Conservation (phyloP, 2,797 vertebrate genomes). For the Cossypha polioptera region DNA sequence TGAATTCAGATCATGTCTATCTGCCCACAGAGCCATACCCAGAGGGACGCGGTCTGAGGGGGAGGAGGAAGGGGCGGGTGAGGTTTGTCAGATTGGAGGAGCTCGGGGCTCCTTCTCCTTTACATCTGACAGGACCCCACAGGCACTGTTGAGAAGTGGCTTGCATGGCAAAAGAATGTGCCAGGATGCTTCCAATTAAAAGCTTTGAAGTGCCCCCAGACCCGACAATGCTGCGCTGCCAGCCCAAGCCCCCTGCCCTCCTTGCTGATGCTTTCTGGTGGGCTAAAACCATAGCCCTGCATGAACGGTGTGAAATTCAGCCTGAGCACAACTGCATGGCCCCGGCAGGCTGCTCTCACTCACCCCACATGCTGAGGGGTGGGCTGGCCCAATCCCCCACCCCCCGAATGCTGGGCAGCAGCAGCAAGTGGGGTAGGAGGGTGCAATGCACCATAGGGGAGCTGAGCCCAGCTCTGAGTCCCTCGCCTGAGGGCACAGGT, state of each 20-base stretch:
- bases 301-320: neutral
- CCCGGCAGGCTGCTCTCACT: neutral
- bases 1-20: conserved; percentile 51
- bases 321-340: neutral
- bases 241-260: neutral
- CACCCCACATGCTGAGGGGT: neutral
- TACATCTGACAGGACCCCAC: conserved; percentile 48
- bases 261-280: neutral
- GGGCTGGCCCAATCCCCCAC: neutral
- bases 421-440: neutral
- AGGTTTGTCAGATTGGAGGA: conserved; percentile 44
- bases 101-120: conserved; percentile 21
- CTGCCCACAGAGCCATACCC: conserved; percentile 19
- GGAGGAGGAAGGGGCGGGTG: conserved; percentile 46
- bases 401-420: neutral
- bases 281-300: neutral
- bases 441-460: neutral
- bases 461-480: neutral
- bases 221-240: neutral
- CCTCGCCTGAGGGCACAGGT: neutral
- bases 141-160: conserved; percentile 16
- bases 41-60: conserved; percentile 16
- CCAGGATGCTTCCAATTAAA: conserved; percentile 45
- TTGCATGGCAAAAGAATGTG: conserved; percentile 27
- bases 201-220: neutral